Percentiles rank a stretch among this genome's conserved stretches.
Conservation (phyloP, 2,797 vertebrate genomes). For the Gambusia yucatana region DNA sequence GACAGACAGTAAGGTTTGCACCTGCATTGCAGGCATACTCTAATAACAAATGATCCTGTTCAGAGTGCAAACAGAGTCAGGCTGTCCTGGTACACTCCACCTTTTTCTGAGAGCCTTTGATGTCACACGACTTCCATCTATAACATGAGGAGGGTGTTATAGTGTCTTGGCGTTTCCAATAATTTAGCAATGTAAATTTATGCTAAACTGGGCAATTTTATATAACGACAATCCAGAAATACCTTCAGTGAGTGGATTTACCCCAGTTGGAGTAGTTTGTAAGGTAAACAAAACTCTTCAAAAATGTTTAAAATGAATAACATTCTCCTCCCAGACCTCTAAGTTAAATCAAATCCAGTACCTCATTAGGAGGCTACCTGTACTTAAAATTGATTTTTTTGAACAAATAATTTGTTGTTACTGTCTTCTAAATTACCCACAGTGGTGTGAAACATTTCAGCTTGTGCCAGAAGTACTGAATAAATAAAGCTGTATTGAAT, state of each 20-base stretch:
- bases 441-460: neutral
- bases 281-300: slow-evolving; percentile 50
- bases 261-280: slow-evolving; percentile 24
- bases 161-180: slow-evolving; percentile 53
- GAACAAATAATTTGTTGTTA: no score
- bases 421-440: neutral
- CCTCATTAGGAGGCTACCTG: slow-evolving; percentile 36
- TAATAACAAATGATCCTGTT: slow-evolving; percentile 62
- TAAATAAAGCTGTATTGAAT: neutral
- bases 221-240: slow-evolving; percentile 57
- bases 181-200: slow-evolving; percentile 42
- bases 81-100: slow-evolving; percentile 28
- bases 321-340: slow-evolving; percentile 14
- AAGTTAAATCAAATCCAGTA: slow-evolving; percentile 28
- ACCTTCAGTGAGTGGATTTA: slow-evolving; percentile 17
- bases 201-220: slow-evolving; percentile 42
- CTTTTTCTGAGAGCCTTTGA: slow-evolving; percentile 49
- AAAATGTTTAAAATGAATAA: slow-evolving; percentile 60
- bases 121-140: slow-evolving; percentile 43
- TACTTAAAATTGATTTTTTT: slow-evolving; percentile 29
- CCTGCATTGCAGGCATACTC: slow-evolving; percentile 58
- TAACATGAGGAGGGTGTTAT: slow-evolving; percentile 54
- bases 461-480: neutral
- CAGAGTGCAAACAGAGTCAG: slow-evolving; percentile 25
- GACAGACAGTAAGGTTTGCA: slow-evolving; percentile 38